phyloP scores from a whole-genome alignment of 2,113 vertebrate genomes.

The Chaetorhynchus papuensis region DNA sequence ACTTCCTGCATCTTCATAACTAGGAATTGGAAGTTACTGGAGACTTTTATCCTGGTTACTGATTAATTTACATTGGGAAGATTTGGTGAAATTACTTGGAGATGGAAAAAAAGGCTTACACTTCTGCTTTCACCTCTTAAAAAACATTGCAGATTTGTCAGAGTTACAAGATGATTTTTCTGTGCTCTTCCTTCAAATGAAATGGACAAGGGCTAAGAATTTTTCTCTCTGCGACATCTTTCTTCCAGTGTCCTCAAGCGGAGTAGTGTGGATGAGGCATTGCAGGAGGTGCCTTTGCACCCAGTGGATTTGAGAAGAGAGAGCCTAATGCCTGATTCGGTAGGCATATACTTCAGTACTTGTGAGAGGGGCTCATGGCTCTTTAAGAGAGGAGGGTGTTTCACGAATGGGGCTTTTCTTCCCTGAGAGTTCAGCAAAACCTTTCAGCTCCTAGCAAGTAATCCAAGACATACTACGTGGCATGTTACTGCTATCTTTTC shows the following conservation, averaged over 20 bases:
- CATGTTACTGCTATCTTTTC: neutral
- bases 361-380: neutral
- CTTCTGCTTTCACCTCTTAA: neutral
- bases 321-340: neutral
- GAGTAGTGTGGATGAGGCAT: neutral
- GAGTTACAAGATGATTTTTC: neutral
- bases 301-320: neutral
- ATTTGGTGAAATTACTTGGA: neutral
- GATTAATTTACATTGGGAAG: neutral
- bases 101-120: neutral
- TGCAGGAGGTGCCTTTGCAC: neutral
- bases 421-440: neutral
- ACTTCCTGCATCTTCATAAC: neutral
- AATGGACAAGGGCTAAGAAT: neutral
- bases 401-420: neutral
- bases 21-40: neutral
- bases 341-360: neutral
- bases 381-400: neutral
- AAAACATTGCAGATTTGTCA: neutral
- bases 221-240: neutral
- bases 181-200: neutral
- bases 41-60: neutral
- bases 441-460: neutral
- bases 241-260: neutral
- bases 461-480: neutral